Evolutionary conservation across 1,140 invertebrate genomes (phyloP), one percentile per base, ranked within the genome.

Genomic region (Drosophila fuyamai): DNA sequence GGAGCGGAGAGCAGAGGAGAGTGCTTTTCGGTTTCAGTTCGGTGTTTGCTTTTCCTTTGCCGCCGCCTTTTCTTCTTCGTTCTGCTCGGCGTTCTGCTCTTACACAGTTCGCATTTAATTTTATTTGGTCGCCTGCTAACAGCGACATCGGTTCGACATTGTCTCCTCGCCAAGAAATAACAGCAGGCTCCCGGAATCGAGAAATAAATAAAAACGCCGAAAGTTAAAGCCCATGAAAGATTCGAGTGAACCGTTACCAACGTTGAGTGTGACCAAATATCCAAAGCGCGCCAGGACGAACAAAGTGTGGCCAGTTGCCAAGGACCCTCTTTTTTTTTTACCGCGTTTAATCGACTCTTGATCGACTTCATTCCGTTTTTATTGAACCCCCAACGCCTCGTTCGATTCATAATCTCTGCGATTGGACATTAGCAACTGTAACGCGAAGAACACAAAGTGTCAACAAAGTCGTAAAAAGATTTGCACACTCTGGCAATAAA

Each of bases 81-180:
- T 9, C 16, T 50, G 60, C 48, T 70, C 63, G 41, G 40, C 67
- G 46, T 58, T 57, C 43, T 76, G 53, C 68, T 75, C 59, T 55
- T 61, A 62, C 68, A 41, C 40, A 63, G 60, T 43, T 54, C 72
- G 62, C 73, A 48, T 54, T 70, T 61, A 57, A 60, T 73, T 82
- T 88, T 73, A 86, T 83, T 88, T 67, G 71, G 58, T 60, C 76
- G 79, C 79, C 67, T 73, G 67, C 53, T 68, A 54, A 76, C 79
- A 76, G 65, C 76, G 67, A 54, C 76, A 74, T 59, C 79, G 72
- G 83, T 65, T 79, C 23, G 23, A 23, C 23, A 23, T 23, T 4
- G 23, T 63, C 60, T 55, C 50, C 43, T 63, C 54, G 35, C 44
- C 43, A n/a, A 43, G 13, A 18, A 44, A 16, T 16, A n/a, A 16